Percentiles rank a stretch among this genome's conserved stretches.
Conservation (phyloP, 2,113 vertebrate genomes). For the Ailurus styani region DNA sequence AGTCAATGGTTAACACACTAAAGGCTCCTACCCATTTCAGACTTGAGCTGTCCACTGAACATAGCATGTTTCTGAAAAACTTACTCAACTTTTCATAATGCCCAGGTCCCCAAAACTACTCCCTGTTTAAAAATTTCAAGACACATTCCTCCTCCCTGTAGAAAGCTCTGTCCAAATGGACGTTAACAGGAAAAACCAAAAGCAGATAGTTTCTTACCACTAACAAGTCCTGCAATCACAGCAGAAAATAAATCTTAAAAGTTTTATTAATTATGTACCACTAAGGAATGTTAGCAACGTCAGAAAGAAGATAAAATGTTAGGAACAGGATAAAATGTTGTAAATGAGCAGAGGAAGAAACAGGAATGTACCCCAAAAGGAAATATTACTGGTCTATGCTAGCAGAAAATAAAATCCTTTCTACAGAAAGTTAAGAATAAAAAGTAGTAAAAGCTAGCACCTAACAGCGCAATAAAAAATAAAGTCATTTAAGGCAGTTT, state of each 20-base stretch:
- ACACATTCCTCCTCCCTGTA: neutral
- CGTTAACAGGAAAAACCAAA: neutral
- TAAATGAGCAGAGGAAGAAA: slow-evolving; percentile 20
- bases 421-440: neutral
- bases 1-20: neutral
- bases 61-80: neutral
- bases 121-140: neutral
- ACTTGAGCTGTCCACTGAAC: neutral
- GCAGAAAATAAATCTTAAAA: neutral
- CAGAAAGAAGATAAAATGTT: neutral
- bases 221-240: neutral
- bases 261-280: neutral
- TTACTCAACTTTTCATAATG: neutral
- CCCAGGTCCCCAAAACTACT: neutral
- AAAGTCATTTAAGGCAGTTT: neutral
- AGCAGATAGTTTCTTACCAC: neutral
- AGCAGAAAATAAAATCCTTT: neutral
- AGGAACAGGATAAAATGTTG: neutral
- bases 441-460: neutral
- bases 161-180: neutral
- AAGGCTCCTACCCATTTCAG: neutral
- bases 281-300: neutral
- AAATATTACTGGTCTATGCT: neutral
- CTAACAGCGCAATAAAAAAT: neutral
- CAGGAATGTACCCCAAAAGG: neutral